phyloP scores from a whole-genome alignment of 2,113 vertebrate genomes.

The Marmota flaviventris region DNA sequence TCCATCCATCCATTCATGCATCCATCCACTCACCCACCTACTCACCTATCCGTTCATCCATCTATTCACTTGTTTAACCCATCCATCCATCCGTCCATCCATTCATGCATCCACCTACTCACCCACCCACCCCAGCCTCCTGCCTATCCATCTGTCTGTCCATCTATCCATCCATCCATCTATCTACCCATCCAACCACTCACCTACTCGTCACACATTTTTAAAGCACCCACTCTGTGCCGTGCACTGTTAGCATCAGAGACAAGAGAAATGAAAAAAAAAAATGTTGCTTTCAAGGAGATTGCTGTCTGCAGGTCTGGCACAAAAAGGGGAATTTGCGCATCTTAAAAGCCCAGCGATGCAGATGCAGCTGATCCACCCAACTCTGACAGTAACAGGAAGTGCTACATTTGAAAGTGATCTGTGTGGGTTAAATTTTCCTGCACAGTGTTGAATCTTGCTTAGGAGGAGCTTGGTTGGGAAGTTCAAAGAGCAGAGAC shows the following conservation, averaged over 20 bases:
- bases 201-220: background rate
- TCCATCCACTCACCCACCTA: background rate
- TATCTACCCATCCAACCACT: too few relatives aligned
- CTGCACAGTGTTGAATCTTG: background rate
- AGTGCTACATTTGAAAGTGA: slow-evolving; percentile 24
- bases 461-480: background rate
- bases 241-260: background rate
- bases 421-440: background rate
- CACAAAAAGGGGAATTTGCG: background rate
- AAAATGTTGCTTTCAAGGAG: background rate
- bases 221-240: slow-evolving; percentile 38
- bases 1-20: too few relatives aligned
- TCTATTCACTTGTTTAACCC: background rate
- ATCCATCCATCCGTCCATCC: background rate
- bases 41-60: too few relatives aligned
- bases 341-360: slow-evolving; percentile 28
- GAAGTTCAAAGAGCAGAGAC: slow-evolving; percentile 16
- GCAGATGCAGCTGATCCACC: background rate
- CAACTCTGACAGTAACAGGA: background rate
- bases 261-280: background rate
- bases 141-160: too few relatives aligned
- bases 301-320: background rate
- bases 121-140: too few relatives aligned
- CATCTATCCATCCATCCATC: too few relatives aligned
- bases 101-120: background rate